Evolutionary conservation across 2,113 vertebrate genomes (phyloP), one percentile per base, ranked within the genome.

Genomic region (Petaurus breviceps): DNA sequence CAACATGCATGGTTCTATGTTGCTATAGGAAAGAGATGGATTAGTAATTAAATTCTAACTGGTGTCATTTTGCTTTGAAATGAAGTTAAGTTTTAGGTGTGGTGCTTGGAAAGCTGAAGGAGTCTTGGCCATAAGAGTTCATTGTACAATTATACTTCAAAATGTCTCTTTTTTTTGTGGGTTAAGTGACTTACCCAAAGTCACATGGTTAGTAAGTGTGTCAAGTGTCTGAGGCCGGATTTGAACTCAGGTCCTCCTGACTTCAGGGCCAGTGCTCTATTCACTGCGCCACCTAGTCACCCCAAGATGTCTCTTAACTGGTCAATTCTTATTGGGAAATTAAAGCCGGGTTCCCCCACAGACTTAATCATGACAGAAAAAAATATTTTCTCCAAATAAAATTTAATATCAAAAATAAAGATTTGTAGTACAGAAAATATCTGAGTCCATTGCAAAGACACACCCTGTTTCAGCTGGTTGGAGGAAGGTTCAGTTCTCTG

Each of bases 21-120:
- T n/a, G 5, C 91, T 57, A 84, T 26, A 49, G 95, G 84, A 53
- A 25, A 92, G 22, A 89, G 91, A 57, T 49, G 91, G 47, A 92
- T 90, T 89, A 26, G 16, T 49, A 53, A 84, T 92, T 94, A 55
- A 89, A 49, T 22, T 94, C 94, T 93, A 94, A 94, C 92, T 93
- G 51, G 37, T 90, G 43, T 92, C 95, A 94, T 92, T 93, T 97
- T 25, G 51, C n/a, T 89, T 28, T 51, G 94, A 93, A 96, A 91
- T 89, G 24, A 12, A 43, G 2, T 54, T 90, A 8, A 61, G 47
- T 95, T 94, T 94, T 92, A 92, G 46, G n/a, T 52, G 68, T 54
- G 54, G 52, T 55, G 90, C 31, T 53, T 95, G 91, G 43, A n/a
- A 61, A 52, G 61, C 94, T 90, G 53, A 53, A 84, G 43, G 93